Evolutionary conservation across 2,113 vertebrate genomes (phyloP).

Genomic region (Cyanoderma ruficeps): DNA sequence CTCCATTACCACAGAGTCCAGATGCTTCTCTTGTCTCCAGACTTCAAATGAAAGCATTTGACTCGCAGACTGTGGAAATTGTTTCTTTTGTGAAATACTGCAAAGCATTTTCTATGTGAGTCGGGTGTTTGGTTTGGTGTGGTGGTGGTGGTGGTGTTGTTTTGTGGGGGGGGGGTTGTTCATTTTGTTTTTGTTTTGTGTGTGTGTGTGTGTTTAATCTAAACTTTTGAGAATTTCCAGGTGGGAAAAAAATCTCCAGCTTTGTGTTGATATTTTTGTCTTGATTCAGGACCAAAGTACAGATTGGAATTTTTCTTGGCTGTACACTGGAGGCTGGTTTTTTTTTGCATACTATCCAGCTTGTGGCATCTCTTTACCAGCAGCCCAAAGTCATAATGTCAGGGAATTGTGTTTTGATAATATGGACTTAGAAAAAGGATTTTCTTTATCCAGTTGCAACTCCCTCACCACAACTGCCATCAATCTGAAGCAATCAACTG

Average conservation of each 20-base stretch:
- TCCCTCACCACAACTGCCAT: background rate
- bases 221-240: background rate
- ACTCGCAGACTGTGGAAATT: background rate
- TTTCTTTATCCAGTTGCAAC: background rate
- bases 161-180: too few species aligned
- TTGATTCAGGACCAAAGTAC: background rate
- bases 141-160: too few species aligned
- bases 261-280: background rate
- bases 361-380: background rate
- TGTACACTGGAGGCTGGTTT: background rate
- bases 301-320: background rate
- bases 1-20: background rate
- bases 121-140: accelerated
- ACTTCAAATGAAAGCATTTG: background rate
- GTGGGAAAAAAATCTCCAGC: background rate
- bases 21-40: background rate
- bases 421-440: background rate
- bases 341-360: background rate
- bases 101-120: background rate
- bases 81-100: background rate
- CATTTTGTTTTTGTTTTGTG: background rate
- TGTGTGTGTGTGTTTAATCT: background rate
- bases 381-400: background rate
- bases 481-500: background rate
- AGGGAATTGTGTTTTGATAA: background rate